A percentile compares a stretch with the other conserved stretches of the same genome.
Evolutionary conservation across 2,888 invertebrate genomes (phyloP).

Genomic region (Erebia epiphron): DNA sequence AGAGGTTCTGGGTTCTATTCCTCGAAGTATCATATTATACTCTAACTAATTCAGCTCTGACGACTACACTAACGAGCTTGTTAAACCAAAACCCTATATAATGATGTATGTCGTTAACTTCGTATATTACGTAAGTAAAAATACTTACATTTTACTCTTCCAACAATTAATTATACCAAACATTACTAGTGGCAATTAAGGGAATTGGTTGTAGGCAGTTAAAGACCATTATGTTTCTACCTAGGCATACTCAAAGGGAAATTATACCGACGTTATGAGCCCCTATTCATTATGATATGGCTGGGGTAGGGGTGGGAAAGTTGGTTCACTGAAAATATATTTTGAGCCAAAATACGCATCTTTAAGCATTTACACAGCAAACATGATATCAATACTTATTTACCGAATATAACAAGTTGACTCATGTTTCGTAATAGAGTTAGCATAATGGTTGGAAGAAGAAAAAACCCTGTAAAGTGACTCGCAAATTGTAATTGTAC

Average conservation of each 20-base stretch:
- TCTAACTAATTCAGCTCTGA: no score
- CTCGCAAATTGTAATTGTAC: background rate
- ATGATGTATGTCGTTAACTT: background rate
- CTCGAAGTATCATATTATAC: no score
- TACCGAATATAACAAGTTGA: no score
- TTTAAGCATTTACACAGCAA: no score
- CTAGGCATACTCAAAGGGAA: conserved; percentile 14
- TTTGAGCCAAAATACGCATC: background rate
- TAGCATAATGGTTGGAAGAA: background rate
- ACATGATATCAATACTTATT: no score
- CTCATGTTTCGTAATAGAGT: no score
- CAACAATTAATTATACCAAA: background rate
- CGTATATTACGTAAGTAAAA: background rate
- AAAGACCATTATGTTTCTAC: conserved; percentile 13
- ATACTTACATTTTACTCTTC: background rate
- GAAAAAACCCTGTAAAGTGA: background rate
- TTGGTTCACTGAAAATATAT: background rate
- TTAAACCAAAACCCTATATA: background rate
- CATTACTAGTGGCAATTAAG: conserved; percentile 1
- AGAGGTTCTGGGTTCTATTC: background rate
- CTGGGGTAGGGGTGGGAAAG: background rate
- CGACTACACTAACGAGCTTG: background rate
- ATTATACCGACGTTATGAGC: conserved; percentile 22
- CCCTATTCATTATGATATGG: conserved; percentile 10
- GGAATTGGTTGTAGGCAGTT: conserved; percentile 6